These are phyloP conservation scores for Aromia moschata DNA, from an alignment of 2,888 invertebrate species.

Conservation along the genomic window DNA sequence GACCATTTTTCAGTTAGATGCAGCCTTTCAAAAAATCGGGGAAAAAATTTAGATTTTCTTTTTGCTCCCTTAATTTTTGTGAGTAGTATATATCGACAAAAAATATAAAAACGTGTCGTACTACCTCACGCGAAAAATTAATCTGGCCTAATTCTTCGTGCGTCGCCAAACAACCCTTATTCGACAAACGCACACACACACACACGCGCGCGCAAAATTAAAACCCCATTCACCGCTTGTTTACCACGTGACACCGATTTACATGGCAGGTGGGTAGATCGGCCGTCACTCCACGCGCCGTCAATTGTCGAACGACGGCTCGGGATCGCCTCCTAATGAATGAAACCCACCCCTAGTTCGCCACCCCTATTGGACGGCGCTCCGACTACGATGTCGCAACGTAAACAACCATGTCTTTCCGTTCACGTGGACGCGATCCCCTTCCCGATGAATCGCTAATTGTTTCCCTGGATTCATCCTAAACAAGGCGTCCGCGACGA, in stretches of 20 bases:
- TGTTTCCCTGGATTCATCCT: constrained; percentile 4
- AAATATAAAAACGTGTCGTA: too few species aligned
- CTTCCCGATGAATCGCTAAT: constrained; percentile 19
- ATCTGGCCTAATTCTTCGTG: too few species aligned
- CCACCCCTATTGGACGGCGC: constrained; percentile 12
- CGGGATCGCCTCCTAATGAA: constrained; percentile 11
- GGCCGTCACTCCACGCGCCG: constrained; percentile 6
- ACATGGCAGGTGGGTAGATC: not conserved
- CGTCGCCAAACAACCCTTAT: too few species aligned
- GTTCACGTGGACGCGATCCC: constrained; percentile 8
- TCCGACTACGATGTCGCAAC: constrained; percentile 6
- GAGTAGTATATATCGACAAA: too few species aligned
- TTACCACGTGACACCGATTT: not conserved
- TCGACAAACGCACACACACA: too few species aligned
- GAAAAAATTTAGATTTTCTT: too few species aligned
- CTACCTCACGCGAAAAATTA: too few species aligned
- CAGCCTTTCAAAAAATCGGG: too few species aligned
- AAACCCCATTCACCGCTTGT: not conserved
- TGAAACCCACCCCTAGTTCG: constrained; percentile 7
- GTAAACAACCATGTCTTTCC: constrained; percentile 16
- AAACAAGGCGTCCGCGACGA: not conserved
- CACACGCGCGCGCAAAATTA: too few species aligned
- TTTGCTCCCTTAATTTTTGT: too few species aligned
- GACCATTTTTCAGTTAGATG: too few species aligned
- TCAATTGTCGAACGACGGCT: constrained; percentile 14